Conservation (phyloP, 2,113 vertebrate genomes). For the Macquaria australasica region DNA sequence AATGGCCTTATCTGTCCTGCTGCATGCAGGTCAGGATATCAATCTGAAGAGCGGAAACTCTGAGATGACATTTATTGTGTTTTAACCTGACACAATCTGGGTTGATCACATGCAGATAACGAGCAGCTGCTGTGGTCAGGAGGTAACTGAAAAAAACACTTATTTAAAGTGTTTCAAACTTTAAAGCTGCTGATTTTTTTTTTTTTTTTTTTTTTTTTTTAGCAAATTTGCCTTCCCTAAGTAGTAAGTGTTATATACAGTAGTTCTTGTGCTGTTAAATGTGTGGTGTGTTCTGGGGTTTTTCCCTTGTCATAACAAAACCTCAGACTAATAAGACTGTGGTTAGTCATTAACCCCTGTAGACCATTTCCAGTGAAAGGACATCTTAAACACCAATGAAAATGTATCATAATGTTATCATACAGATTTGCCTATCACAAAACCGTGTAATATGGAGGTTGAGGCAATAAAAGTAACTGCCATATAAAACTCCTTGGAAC, state of each 20-base stretch:
- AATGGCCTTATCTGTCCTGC: background rate
- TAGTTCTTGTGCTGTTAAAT: background rate
- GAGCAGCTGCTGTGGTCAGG: background rate
- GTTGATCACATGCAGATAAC: constrained; percentile 41
- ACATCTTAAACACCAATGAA: background rate
- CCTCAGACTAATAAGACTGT: background rate
- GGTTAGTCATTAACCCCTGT: background rate
- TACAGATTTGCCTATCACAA: background rate
- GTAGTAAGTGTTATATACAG: no score
- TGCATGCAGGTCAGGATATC: constrained; percentile 23
- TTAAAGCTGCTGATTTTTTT: background rate
- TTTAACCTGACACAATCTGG: constrained; percentile 17
- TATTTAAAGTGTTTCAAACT: background rate
- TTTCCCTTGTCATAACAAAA: background rate
- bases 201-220: background rate
- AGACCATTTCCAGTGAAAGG: background rate
- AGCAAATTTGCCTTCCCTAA: background rate
- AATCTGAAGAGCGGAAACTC: constrained; percentile 38
- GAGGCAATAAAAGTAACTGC: constrained; percentile 16
- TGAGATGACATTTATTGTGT: constrained; percentile 43
- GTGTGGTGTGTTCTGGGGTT: background rate
- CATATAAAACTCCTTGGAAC: background rate
- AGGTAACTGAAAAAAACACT: background rate
- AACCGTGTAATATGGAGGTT: no score
- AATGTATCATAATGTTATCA: constrained; percentile 10